These are phyloP conservation scores for Luscinia luscinia DNA, from an alignment of 2,797 vertebrate genomes.

Conservation along the genomic window DNA sequence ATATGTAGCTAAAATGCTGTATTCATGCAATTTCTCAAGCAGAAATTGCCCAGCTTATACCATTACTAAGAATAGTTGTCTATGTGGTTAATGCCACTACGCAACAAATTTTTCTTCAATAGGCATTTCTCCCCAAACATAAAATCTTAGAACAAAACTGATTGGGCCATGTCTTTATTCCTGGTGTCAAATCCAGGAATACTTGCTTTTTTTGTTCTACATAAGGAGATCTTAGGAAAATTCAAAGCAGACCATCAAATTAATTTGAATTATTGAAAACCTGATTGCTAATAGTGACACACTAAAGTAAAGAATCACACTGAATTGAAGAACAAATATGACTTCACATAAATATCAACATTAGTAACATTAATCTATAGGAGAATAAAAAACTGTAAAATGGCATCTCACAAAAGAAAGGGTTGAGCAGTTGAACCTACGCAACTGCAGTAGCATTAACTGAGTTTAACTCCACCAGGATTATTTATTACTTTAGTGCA, in stretches of 20 bases:
- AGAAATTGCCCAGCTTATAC: constrained; percentile 3
- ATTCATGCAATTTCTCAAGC: not conserved
- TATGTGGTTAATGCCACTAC: not conserved
- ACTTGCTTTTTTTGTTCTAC: not conserved
- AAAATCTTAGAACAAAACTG: not conserved
- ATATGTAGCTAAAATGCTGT: not conserved
- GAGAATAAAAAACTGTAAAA: constrained; percentile 4
- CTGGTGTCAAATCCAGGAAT: not conserved
- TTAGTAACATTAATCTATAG: not conserved
- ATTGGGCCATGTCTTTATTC: not conserved
- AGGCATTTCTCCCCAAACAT: not conserved
- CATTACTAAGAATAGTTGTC: not conserved
- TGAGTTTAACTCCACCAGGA: constrained; percentile 17
- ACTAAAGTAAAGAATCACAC: not conserved
- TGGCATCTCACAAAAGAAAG: not conserved
- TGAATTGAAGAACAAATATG: constrained; percentile 10
- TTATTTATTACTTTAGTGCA: constrained; percentile 53
- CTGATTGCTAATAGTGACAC: not conserved
- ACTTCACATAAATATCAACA: not conserved
- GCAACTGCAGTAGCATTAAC: not conserved
- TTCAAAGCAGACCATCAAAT: not conserved
- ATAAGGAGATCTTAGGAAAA: not conserved
- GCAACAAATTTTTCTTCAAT: not conserved
- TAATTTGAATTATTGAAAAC: not conserved
- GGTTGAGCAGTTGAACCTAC: not conserved